Conservation (phyloP, 2,113 vertebrate species). For the Gracilinanus agilis region DNA sequence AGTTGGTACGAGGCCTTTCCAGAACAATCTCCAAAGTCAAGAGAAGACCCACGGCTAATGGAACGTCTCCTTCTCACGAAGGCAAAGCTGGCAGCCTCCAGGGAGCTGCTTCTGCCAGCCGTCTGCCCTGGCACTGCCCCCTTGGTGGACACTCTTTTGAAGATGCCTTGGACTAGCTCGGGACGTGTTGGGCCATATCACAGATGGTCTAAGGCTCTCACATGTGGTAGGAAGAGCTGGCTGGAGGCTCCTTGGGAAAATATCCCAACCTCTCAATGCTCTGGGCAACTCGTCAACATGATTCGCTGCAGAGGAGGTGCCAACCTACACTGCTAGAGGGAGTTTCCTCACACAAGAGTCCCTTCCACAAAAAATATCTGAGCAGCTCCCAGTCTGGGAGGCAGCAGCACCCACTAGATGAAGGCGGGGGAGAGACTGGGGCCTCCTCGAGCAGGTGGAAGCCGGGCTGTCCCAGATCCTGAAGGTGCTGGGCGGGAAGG, state of each 20-base stretch:
- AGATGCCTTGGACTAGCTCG: neutral
- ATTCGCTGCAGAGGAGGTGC: no score
- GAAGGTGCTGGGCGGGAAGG: no score
- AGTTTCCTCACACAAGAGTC: no score
- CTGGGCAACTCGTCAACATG: neutral
- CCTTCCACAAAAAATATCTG: neutral
- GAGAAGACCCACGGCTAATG: neutral
- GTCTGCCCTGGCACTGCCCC: neutral
- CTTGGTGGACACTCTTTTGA: neutral
- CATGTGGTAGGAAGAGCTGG: neutral
- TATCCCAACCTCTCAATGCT: neutral
- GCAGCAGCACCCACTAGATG: no score
- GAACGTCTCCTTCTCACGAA: neutral
- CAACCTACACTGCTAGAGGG: no score
- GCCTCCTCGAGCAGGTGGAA: neutral
- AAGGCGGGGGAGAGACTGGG: neutral
- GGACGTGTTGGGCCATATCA: neutral
- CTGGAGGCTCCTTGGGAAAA: neutral
- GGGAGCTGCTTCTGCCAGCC: neutral
- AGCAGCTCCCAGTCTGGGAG: neutral
- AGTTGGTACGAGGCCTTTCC: accelerated
- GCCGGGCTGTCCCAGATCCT: no score
- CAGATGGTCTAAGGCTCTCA: neutral
- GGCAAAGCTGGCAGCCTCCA: no score
- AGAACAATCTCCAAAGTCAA: neutral